Conservation (phyloP, 2,888 invertebrate genomes). For the Torymus aiolomorphi region DNA sequence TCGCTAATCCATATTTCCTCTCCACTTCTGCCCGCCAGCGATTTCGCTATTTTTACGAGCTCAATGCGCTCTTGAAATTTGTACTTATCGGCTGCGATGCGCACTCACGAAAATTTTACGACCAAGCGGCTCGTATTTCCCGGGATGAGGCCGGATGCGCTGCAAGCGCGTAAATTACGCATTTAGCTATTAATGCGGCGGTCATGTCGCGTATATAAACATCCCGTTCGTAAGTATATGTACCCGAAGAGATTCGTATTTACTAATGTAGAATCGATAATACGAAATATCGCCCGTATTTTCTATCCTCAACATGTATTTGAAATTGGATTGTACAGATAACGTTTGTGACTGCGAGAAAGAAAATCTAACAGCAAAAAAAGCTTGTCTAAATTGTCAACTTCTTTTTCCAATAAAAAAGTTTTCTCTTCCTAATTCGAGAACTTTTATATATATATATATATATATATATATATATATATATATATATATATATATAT, state of each 20-base stretch:
- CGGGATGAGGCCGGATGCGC: not conserved
- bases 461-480: too few relatives aligned
- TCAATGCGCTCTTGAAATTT: constrained; percentile 20
- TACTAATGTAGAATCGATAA: constrained; percentile 22
- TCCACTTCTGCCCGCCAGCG: not conserved
- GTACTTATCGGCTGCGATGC: constrained; percentile 25
- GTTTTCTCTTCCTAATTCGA: too few relatives aligned
- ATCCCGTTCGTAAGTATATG: not conserved
- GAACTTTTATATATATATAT: too few relatives aligned
- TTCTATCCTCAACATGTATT: not conserved
- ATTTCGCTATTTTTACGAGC: constrained; percentile 19
- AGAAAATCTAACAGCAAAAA: too few relatives aligned
- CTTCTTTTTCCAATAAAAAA: too few relatives aligned
- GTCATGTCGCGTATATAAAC: not conserved
- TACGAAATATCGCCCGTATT: not conserved
- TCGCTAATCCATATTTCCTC: constrained; percentile 15
- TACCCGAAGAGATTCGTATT: not conserved
- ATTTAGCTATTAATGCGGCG: constrained; percentile 11
- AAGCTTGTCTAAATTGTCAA: too few relatives aligned
- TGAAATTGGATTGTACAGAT: too few relatives aligned
- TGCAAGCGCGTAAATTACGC: not conserved
- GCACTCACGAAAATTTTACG: constrained; percentile 2
- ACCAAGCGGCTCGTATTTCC: not conserved
- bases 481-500: too few relatives aligned
- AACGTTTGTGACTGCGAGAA: too few relatives aligned